Percentiles rank a stretch among this genome's conserved stretches.
phyloP scores from a whole-genome alignment of 2,888 invertebrate genomes.

The Ophion obscuratus region DNA sequence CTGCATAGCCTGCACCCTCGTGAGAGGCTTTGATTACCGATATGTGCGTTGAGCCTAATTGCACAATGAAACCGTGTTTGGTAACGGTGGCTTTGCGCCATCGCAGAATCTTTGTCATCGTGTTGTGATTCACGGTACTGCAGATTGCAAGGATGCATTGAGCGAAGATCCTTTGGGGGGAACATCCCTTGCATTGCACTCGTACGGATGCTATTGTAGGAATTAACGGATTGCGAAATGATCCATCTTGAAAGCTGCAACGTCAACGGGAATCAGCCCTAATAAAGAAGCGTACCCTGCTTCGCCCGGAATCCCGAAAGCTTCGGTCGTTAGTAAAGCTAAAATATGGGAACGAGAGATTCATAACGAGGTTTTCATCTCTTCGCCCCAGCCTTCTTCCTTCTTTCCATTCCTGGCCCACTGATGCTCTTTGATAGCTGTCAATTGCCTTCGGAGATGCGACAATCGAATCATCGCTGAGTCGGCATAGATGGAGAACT shows the following conservation, averaged over 20 bases:
- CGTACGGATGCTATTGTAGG: no score
- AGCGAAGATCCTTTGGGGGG: no score
- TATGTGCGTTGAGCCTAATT: no score
- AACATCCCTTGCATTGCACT: no score
- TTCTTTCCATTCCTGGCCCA: background rate
- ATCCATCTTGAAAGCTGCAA: background rate
- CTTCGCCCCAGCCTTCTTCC: background rate
- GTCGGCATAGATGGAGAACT: background rate
- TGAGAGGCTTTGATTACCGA: no score
- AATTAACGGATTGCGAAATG: no score
- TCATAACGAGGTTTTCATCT: constrained; percentile 14
- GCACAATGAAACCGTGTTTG: no score
- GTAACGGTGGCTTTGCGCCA: no score
- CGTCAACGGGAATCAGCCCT: constrained; percentile 11
- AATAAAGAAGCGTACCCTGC: background rate
- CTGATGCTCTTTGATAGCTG: background rate
- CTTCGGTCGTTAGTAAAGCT: constrained; percentile 8
- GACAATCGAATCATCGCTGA: constrained; percentile 29
- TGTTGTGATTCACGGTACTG: no score
- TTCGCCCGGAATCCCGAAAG: constrained; percentile 19
- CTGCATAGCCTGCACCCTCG: no score
- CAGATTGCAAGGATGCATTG: no score
- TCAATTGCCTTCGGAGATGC: background rate
- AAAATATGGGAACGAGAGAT: constrained; percentile 21
- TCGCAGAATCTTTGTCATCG: no score